These are phyloP conservation scores for Drepana falcataria DNA, from an alignment of 2,888 invertebrate species.

Conservation along the genomic window DNA sequence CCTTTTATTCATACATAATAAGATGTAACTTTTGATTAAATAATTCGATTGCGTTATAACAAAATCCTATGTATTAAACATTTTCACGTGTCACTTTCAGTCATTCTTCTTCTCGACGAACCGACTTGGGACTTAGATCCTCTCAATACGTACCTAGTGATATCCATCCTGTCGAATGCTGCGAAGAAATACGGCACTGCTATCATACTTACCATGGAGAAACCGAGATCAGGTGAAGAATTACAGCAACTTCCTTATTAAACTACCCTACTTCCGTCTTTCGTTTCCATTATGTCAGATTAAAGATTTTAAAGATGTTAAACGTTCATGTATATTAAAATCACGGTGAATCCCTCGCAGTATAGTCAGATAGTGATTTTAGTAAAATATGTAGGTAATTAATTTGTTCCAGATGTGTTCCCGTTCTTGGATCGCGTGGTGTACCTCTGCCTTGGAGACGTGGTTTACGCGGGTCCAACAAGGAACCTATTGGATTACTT, in stretches of 20 bases:
- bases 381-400: neutral
- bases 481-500: conserved; percentile 96
- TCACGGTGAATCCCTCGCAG: too few relatives aligned
- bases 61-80: too few relatives aligned
- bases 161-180: conserved; percentile 94
- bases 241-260: conserved; percentile 1
- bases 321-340: too few relatives aligned
- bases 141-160: conserved; percentile 94
- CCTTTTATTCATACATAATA: too few relatives aligned
- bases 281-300: neutral
- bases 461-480: conserved; percentile 94
- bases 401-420: conserved; percentile 86
- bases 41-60: too few relatives aligned
- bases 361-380: neutral
- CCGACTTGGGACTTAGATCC: conserved; percentile 97
- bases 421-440: conserved; percentile 96
- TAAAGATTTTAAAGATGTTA: too few relatives aligned
- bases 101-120: conserved; percentile 93
- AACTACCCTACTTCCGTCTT: neutral
- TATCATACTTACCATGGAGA: conserved; percentile 94
- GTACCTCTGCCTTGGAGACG: conserved; percentile 93
- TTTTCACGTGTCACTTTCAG: conserved; percentile 60
- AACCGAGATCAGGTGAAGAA: conserved; percentile 83
- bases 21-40: too few relatives aligned
- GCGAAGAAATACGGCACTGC: conserved; percentile 94